Conservation (phyloP, 2,113 vertebrate species). For the Leucopternis melanops region DNA sequence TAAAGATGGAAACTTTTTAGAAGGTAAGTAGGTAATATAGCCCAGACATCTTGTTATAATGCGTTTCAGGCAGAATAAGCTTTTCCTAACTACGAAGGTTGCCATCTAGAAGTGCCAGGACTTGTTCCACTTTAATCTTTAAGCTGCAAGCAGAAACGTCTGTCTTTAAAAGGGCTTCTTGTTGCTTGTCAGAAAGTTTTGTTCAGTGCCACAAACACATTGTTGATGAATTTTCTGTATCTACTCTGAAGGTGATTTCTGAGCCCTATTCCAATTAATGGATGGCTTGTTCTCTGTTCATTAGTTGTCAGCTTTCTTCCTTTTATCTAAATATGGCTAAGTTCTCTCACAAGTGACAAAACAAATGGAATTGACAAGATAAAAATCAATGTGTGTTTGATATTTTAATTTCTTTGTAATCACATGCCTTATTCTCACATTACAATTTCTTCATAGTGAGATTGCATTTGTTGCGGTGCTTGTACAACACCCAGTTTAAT, state of each 20-base stretch:
- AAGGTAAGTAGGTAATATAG: background rate
- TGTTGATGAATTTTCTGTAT: constrained; percentile 43
- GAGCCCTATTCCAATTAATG: constrained; percentile 44
- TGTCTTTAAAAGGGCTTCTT: constrained; percentile 7
- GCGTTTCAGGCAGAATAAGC: background rate
- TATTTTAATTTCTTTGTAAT: too few relatives aligned
- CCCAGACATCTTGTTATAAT: background rate
- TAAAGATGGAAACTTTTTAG: background rate
- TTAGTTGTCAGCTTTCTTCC: background rate
- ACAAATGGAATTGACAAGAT: too few relatives aligned
- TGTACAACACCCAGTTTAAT: background rate
- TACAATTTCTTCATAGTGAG: background rate
- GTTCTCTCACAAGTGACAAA: too few relatives aligned
- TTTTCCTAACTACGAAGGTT: background rate
- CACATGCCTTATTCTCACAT: background rate
- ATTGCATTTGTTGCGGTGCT: background rate
- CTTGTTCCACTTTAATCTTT: constrained; percentile 31
- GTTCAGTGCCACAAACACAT: background rate
- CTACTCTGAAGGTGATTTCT: constrained; percentile 12
- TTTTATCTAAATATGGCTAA: constrained; percentile 2
- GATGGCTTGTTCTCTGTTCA: constrained; percentile 24
- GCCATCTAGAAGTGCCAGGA: background rate
- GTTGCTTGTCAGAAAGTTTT: constrained; percentile 39
- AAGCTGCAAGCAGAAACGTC: constrained; percentile 36
- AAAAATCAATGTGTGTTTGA: too few relatives aligned